These are phyloP conservation scores for Radopholus similis DNA, from an alignment of 1,140 invertebrate genomes.

Conservation along the genomic window DNA sequence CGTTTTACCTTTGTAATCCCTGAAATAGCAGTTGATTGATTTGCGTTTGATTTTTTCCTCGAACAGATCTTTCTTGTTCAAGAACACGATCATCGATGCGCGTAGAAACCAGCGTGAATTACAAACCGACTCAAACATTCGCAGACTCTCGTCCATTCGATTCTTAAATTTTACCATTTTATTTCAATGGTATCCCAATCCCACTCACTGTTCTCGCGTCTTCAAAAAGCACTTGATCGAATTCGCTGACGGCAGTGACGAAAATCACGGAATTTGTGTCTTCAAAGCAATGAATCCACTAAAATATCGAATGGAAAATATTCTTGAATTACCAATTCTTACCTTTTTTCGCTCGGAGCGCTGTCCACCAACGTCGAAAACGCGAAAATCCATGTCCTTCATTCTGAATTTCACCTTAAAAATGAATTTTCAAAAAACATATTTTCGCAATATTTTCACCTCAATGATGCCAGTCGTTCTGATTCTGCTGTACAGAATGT, in stretches of 20 bases:
- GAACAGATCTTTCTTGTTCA: conserved; percentile 65
- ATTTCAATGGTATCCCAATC: no score
- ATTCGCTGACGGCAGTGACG: conserved; percentile 59
- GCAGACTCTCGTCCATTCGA: conserved; percentile 63
- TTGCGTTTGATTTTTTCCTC: conserved; percentile 65
- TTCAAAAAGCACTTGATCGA: conserved; percentile 59
- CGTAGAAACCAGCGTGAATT: conserved; percentile 63
- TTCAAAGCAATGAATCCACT: conserved; percentile 65
- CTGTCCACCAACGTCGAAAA: conserved; percentile 65
- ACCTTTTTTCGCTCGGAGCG: conserved; percentile 64
- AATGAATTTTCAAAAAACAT: no score
- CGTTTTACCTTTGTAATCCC: conserved; percentile 70
- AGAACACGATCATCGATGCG: conserved; percentile 63
- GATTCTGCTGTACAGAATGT: conserved; percentile 91
- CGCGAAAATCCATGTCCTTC: conserved; percentile 58
- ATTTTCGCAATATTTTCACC: no score
- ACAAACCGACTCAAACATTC: conserved; percentile 62
- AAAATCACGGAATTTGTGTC: no score
- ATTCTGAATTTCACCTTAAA: conserved; percentile 69
- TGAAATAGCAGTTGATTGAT: conserved; percentile 64
- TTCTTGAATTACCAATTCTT: no score
- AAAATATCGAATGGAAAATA: no score
- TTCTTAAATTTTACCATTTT: no score
- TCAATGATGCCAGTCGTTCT: conserved; percentile 91
- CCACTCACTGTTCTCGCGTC: conserved; percentile 54